A percentile compares a stretch with the other conserved stretches of the same genome.
phyloP scores from a whole-genome alignment of 2,888 invertebrate species.

The Nemapogon koenigi region DNA sequence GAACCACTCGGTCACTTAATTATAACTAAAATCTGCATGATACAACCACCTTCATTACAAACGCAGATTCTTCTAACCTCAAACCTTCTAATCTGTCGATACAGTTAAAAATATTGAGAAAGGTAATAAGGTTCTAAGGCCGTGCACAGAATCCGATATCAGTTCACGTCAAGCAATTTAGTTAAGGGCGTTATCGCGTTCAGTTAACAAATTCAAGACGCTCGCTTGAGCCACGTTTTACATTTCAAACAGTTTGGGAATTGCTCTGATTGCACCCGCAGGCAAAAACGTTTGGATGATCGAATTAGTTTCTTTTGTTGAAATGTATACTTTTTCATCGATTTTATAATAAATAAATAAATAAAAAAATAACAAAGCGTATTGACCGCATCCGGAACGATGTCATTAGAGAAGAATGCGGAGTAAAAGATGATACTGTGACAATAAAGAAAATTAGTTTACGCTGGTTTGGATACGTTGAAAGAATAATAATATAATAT shows the following conservation, averaged over 20 bases:
- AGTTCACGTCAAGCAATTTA: slow-evolving; percentile 20
- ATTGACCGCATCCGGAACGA: background rate
- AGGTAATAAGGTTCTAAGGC: too few relatives aligned
- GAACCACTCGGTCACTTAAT: too few relatives aligned
- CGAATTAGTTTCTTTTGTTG: too few relatives aligned
- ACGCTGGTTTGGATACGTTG: too few relatives aligned
- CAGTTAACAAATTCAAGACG: slow-evolving; percentile 32
- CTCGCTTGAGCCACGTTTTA: slow-evolving; percentile 21
- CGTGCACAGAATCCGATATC: slow-evolving; percentile 12
- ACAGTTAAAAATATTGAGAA: slow-evolving; percentile 10
- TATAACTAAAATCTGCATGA: too few relatives aligned
- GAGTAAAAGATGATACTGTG: background rate
- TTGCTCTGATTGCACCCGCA: slow-evolving; percentile 19
- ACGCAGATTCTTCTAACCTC: too few relatives aligned
- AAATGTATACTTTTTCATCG: too few relatives aligned
- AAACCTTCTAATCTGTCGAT: too few relatives aligned
- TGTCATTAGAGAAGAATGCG: background rate
- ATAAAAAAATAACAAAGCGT: background rate
- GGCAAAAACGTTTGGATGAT: slow-evolving; percentile 3
- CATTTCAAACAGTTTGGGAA: slow-evolving; percentile 27
- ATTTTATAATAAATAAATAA: background rate
- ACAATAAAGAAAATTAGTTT: background rate
- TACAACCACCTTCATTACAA: too few relatives aligned
- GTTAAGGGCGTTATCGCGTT: slow-evolving; percentile 29
- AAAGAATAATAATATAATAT: too few relatives aligned